Percentiles rank a stretch among this genome's conserved stretches.
phyloP scores from a whole-genome alignment of 2,888 invertebrate species.

The Cistogaster globosa region DNA sequence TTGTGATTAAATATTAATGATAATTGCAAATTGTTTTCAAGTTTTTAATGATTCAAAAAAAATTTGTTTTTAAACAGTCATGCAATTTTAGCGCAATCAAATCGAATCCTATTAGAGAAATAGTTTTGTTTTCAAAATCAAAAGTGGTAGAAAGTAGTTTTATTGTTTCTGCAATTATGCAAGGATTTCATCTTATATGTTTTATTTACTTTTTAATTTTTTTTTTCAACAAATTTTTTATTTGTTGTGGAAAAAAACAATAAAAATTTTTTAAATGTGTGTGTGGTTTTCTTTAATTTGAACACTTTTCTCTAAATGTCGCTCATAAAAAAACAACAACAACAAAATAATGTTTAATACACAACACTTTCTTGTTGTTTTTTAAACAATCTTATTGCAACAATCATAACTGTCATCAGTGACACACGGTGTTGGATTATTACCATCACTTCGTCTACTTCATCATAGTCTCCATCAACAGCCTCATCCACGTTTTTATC shows the following conservation, averaged over 20 bases:
- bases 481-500: conserved; percentile 41
- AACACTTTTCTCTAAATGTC: conserved; percentile 61
- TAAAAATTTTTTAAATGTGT: conserved; percentile 24
- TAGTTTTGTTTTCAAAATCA: conserved; percentile 36
- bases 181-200: conserved; percentile 73
- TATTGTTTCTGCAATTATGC: conserved; percentile 74
- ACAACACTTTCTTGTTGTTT: conserved; percentile 48
- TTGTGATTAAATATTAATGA: conserved; percentile 53
- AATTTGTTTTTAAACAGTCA: conserved; percentile 6
- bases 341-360: conserved; percentile 35
- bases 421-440: conserved; percentile 55
- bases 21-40: conserved; percentile 61
- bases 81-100: conserved; percentile 79
- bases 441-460: conserved; percentile 49
- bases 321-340: conserved; percentile 23
- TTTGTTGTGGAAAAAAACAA: conserved; percentile 23
- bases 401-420: conserved; percentile 63
- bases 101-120: conserved; percentile 68
- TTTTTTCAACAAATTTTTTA: conserved; percentile 39
- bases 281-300: conserved; percentile 54
- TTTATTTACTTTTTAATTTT: conserved; percentile 28
- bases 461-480: conserved; percentile 35
- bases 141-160: conserved; percentile 76
- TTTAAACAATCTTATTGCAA: conserved; percentile 50
- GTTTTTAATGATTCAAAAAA: conserved; percentile 53